Evolutionary conservation across 2,113 vertebrate species (phyloP).

Genomic region (Engraulis encrasicolus): DNA sequence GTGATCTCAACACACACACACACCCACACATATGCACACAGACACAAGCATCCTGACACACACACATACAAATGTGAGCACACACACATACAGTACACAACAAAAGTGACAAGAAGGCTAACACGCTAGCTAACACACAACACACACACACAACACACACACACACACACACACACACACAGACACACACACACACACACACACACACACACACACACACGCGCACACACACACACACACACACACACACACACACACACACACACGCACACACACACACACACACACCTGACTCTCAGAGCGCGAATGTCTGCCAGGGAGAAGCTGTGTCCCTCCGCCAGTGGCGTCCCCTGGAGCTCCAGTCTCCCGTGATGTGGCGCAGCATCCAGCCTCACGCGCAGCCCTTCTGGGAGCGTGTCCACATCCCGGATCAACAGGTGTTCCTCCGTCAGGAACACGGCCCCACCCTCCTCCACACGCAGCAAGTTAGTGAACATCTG

Average conservation of each 20-base stretch:
- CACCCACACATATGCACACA: slow-evolving; percentile 48
- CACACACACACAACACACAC: no score
- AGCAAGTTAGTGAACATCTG: slow-evolving; percentile 78
- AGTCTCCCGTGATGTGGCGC: slow-evolving; percentile 52
- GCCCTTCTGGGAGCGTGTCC: slow-evolving; percentile 67
- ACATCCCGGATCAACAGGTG: slow-evolving; percentile 73
- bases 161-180: no score
- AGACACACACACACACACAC: no score
- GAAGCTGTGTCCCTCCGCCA: slow-evolving; percentile 64
- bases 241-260: no score
- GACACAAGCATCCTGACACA: no score
- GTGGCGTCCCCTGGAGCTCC: slow-evolving; percentile 61
- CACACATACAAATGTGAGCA: no score
- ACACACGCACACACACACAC: no score
- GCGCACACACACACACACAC: no score
- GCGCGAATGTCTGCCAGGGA: slow-evolving; percentile 62
- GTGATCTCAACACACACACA: background rate
- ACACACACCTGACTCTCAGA: slow-evolving; percentile 63
- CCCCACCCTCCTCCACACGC: slow-evolving; percentile 69
- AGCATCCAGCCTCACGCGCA: slow-evolving; percentile 65
- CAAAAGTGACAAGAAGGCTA: no score
- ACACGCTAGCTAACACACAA: no score
- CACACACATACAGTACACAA: no score
- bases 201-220: no score
- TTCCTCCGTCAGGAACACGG: slow-evolving; percentile 67